Evolutionary conservation across 2,888 invertebrate species (phyloP).

Genomic region (Eustalomyia histrio): DNA sequence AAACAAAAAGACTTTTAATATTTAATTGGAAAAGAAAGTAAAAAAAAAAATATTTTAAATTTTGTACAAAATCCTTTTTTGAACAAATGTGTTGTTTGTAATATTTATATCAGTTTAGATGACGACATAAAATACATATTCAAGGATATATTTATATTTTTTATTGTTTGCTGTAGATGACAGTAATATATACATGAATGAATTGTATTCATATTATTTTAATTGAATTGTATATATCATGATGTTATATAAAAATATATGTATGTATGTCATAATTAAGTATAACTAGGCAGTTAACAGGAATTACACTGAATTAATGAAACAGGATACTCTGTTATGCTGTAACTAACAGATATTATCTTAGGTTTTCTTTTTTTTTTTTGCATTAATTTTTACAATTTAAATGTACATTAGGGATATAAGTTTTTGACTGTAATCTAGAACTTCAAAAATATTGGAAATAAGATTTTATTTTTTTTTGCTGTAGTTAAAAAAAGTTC

Average conservation of each 20-base stretch:
- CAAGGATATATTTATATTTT: conserved; percentile 43
- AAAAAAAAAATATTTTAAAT: too few species aligned
- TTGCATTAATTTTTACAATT: not conserved
- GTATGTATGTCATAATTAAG: conserved; percentile 36
- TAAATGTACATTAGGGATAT: too few species aligned
- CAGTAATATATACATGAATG: conserved; percentile 25
- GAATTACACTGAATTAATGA: conserved; percentile 1
- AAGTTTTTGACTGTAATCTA: too few species aligned
- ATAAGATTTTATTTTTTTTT: too few species aligned
- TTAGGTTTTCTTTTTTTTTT: not conserved
- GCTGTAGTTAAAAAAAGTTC: too few species aligned
- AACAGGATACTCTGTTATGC: conserved; percentile 28
- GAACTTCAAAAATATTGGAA: too few species aligned
- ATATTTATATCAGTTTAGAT: too few species aligned
- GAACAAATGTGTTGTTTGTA: too few species aligned
- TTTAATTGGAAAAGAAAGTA: too few species aligned
- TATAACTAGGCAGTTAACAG: conserved; percentile 29
- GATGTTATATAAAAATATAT: not conserved
- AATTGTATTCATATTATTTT: conserved; percentile 45
- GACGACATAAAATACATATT: not conserved
- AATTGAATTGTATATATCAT: conserved; percentile 47
- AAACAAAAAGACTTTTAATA: too few species aligned
- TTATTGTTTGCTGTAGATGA: conserved; percentile 10
- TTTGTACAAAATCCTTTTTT: too few species aligned
- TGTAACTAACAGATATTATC: conserved; percentile 20